Evolutionary conservation across 2,888 invertebrate species (phyloP), one percentile per base, ranked within the genome.

Genomic region (Odontothrips loti): DNA sequence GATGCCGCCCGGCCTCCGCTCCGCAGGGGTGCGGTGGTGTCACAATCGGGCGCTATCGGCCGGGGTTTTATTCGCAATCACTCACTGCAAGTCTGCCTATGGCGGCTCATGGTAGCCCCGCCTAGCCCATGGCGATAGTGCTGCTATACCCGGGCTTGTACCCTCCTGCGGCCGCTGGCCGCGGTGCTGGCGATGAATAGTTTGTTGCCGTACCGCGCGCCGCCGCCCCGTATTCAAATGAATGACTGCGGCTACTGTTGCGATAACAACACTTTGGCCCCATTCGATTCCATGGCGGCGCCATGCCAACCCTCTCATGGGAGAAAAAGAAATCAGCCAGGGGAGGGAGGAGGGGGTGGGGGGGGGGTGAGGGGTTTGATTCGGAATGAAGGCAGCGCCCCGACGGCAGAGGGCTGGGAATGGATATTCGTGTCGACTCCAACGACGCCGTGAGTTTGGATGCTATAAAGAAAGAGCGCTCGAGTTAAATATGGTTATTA

Each of bases 401-500:
- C 51, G 12, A 10, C 20, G 10, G 51, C 51, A 43, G 34, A 43
- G 12, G 58, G 58, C 17, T 58, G 58, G 58, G 58, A 20, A 58
- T 58, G 58, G 58, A 58, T 58, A 58, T 17, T 58, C 20, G 58
- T 58, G 51, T 51, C 20, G 34, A 43, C 34, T 43, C 15, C 58
- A 15, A 6, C 58, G 58, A n/a, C n/a, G 58, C n/a, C 58, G 58
- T 58, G 58, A n/a, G 20, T 58, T 58, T 58, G 58, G 68, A 75
- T 75, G 68, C 68, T 27, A 75, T 75, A 75, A 75, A 75, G 68
- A 75, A 75, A 75, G 58, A 58, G 58, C 58, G 6, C 58, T 17
- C 27, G 68, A 27, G 27, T 75, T 75, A 75, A 75, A 75, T 75
- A 75, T 75, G 68, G 68, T 75, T 75, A 75, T 75, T 75, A 75